These are phyloP conservation scores for Alloplasta piceator DNA, from an alignment of 2,888 invertebrate genomes.

Conservation along the genomic window DNA sequence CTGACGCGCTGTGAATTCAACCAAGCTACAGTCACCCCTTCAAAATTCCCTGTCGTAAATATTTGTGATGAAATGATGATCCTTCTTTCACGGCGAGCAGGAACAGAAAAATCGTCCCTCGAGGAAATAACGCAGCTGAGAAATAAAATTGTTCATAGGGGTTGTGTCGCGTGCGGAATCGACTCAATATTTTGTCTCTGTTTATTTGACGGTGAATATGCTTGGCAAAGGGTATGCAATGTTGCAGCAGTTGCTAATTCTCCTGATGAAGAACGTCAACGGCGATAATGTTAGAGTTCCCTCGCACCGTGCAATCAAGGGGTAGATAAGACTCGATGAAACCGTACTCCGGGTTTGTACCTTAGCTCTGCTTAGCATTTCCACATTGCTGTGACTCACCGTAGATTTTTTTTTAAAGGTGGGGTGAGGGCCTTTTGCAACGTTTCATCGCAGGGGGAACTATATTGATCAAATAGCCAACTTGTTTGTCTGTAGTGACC, in stretches of 20 bases:
- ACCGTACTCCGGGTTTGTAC: conserved; percentile 61
- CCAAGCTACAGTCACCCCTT: conserved; percentile 11
- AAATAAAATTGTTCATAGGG: too few relatives aligned
- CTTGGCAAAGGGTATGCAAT: neutral
- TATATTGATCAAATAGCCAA: conserved; percentile 75
- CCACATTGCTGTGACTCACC: conserved; percentile 66
- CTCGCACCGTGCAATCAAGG: conserved; percentile 45
- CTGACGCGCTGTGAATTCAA: conserved; percentile 37
- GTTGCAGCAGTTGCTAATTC: neutral
- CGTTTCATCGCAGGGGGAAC: conserved; percentile 54
- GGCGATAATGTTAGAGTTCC: conserved; percentile 27
- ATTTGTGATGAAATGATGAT: neutral
- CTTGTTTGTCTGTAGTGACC: conserved; percentile 73
- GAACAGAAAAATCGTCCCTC: too few relatives aligned
- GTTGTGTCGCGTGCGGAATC: too few relatives aligned
- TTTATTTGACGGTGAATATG: too few relatives aligned
- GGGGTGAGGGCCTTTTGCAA: conserved; percentile 55
- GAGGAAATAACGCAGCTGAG: too few relatives aligned
- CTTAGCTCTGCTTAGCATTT: conserved; percentile 59
- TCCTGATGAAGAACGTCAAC: neutral
- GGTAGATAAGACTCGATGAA: conserved; percentile 71
- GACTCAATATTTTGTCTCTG: too few relatives aligned
- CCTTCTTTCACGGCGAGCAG: neutral
- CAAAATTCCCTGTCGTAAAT: conserved; percentile 18
- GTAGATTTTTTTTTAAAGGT: conserved; percentile 61